Evolutionary conservation across 1,140 invertebrate species (phyloP).

Genomic region (Megalopta genalis): DNA sequence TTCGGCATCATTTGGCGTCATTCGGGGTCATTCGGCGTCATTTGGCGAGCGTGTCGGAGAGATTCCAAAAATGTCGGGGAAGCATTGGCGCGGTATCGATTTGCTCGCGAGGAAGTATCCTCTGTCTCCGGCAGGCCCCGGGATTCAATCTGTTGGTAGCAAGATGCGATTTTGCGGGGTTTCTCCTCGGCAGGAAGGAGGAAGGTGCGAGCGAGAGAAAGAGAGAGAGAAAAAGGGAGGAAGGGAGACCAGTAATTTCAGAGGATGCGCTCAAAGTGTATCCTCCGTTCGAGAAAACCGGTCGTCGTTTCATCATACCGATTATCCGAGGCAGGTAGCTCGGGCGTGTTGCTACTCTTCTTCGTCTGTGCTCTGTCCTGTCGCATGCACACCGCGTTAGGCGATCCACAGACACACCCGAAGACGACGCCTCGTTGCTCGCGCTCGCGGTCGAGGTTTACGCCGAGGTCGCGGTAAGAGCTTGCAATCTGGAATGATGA

Average conservation of each 20-base stretch:
- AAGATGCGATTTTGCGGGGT: constrained; percentile 27
- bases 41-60: constrained; percentile 28
- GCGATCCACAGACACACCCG: no score
- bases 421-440: no score
- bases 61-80: constrained; percentile 38
- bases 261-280: constrained; percentile 52
- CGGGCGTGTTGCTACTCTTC: constrained; percentile 42
- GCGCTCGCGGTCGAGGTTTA: no score
- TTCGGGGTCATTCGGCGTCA: constrained; percentile 6
- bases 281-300: constrained; percentile 58
- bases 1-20: constrained; percentile 32
- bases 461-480: no score
- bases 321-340: constrained; percentile 53
- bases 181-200: constrained; percentile 19
- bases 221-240: not conserved
- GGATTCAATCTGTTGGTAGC: constrained; percentile 16
- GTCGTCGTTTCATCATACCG: constrained; percentile 63
- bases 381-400: not conserved
- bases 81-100: constrained; percentile 39
- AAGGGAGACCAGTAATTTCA: constrained; percentile 37
- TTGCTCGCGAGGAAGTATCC: constrained; percentile 28
- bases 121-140: not conserved
- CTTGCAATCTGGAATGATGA: no score
- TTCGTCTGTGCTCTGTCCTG: not conserved
- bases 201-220: not conserved